phyloP scores from a whole-genome alignment of 2,797 vertebrate genomes.

The Sorex maritimensis region DNA sequence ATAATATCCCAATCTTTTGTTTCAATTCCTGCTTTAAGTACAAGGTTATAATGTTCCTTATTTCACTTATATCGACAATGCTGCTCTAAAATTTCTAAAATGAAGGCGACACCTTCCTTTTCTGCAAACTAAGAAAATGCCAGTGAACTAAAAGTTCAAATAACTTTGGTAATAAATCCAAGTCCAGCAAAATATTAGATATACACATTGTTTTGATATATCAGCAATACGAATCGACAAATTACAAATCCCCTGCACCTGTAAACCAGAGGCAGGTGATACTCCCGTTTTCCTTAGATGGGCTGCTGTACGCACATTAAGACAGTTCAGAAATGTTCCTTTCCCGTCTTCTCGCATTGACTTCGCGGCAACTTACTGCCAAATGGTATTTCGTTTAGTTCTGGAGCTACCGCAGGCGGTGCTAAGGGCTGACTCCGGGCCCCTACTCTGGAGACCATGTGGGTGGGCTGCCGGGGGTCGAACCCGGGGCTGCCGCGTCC shows the following conservation, averaged over 20 bases:
- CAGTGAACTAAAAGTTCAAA: conserved; percentile 59
- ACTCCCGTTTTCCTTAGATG: background rate
- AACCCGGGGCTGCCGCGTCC: no score
- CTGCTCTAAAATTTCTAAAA: conserved; percentile 52
- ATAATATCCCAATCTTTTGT: conserved; percentile 48
- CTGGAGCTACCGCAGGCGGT: no score
- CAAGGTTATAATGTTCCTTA: conserved; percentile 38
- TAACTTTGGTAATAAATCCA: conserved; percentile 38
- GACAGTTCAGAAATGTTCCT: background rate
- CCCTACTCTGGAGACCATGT: no score
- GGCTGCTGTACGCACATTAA: background rate
- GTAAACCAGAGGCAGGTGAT: background rate
- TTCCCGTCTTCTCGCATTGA: conserved; percentile 27
- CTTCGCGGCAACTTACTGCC: background rate
- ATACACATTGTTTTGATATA: background rate
- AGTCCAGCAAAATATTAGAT: conserved; percentile 43
- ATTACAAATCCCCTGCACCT: conserved; percentile 1
- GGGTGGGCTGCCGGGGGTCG: no score
- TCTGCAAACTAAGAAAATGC: conserved; percentile 56
- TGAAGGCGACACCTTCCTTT: conserved; percentile 13
- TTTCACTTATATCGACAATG: background rate
- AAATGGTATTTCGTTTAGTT: background rate
- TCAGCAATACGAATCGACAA: background rate
- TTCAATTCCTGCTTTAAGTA: conserved; percentile 57
- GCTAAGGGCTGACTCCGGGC: no score